These are phyloP conservation scores for Triplophysa rosa DNA, from an alignment of 2,113 vertebrate species.

Conservation along the genomic window DNA sequence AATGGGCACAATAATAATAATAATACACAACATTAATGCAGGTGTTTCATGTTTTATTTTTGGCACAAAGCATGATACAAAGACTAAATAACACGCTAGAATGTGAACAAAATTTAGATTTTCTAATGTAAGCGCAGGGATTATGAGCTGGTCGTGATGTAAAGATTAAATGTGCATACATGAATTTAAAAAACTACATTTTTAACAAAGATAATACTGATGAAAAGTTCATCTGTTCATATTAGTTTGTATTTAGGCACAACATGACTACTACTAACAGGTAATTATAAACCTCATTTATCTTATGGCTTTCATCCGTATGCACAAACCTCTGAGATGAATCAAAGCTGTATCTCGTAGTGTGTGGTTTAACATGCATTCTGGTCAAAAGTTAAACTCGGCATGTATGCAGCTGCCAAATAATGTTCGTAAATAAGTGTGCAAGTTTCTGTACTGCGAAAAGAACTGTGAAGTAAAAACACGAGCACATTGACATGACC, in stretches of 20 bases:
- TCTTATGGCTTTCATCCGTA: background rate
- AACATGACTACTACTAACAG: background rate
- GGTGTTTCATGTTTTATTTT: background rate
- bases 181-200: background rate
- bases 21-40: background rate
- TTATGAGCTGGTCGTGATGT: no score
- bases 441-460: background rate
- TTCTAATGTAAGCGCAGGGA: background rate
- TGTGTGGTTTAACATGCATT: background rate
- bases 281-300: background rate
- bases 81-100: background rate
- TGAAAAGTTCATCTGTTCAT: background rate
- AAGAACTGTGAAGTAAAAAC: background rate
- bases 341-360: background rate
- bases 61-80: slow-evolving; percentile 2
- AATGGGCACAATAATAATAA: background rate
- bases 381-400: background rate
- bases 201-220: slow-evolving; percentile 7
- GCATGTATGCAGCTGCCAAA: background rate
- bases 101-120: background rate
- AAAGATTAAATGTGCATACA: background rate
- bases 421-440: background rate
- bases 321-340: background rate
- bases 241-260: slow-evolving; percentile 2
- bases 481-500: background rate